These are phyloP conservation scores for Bos taurus DNA, from an alignment of 2,113 vertebrate species.

Conservation along the genomic window DNA sequence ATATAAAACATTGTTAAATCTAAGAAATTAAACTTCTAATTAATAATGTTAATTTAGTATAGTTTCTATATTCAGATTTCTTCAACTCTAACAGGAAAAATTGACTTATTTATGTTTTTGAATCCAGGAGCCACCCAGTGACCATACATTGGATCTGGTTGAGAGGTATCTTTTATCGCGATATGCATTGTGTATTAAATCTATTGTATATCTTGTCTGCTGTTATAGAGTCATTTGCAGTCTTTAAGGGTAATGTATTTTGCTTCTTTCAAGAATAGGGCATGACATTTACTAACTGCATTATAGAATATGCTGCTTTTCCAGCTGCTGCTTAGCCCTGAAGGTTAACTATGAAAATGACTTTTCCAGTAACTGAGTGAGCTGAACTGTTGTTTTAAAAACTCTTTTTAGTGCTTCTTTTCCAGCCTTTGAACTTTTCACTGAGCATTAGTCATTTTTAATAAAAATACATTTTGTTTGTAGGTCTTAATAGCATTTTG, in stretches of 20 bases:
- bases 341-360: conserved; percentile 54
- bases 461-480: conserved; percentile 60
- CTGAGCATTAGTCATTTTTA: conserved; percentile 61
- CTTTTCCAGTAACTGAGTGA: conserved; percentile 59
- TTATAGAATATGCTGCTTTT: conserved; percentile 52
- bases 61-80: not conserved
- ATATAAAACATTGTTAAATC: not conserved
- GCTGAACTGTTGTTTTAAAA: conserved; percentile 47
- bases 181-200: not conserved
- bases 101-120: not conserved
- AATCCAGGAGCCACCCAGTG: not conserved
- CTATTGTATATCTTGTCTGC: not conserved
- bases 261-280: conserved; percentile 35
- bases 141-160: not conserved
- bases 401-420: conserved; percentile 27
- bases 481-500: conserved; percentile 33
- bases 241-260: conserved; percentile 14
- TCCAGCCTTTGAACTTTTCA: conserved; percentile 53
- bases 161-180: not conserved
- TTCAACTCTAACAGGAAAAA: not conserved
- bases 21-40: not conserved
- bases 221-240: not conserved
- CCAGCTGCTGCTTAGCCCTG: conserved; percentile 31
- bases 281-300: conserved; percentile 19
- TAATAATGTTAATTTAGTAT: not conserved